Conservation (phyloP, 2,888 invertebrate species). For the Hypsopygia costalis region DNA sequence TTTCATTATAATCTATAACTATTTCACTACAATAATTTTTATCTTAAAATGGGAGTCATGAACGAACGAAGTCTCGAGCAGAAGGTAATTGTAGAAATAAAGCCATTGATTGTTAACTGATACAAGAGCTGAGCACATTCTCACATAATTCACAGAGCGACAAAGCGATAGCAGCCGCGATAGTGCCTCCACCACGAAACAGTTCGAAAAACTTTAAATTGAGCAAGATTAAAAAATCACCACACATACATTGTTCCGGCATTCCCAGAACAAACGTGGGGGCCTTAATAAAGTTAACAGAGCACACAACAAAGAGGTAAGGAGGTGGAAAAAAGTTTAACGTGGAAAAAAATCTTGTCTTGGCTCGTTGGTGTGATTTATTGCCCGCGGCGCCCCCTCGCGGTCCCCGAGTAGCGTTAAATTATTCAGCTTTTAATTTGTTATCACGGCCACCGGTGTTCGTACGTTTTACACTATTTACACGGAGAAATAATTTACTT, state of each 20-base stretch:
- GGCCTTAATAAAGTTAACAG: conserved; percentile 62
- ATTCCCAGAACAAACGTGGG: conserved; percentile 42
- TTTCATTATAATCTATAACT: no score
- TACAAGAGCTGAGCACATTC: conserved; percentile 40
- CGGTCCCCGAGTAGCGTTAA: conserved; percentile 49
- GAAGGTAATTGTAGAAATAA: conserved; percentile 24
- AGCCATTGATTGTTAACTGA: conserved; percentile 21
- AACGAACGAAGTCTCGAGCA: neutral
- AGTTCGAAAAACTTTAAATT: conserved; percentile 58
- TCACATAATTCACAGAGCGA: conserved; percentile 60
- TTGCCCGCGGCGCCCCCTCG: conserved; percentile 51
- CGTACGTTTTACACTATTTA: conserved; percentile 70
- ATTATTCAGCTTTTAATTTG: conserved; percentile 79
- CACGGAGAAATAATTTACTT: conserved; percentile 67
- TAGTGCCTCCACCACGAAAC: conserved; percentile 41
- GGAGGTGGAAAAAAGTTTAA: conserved; percentile 71
- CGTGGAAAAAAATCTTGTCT: conserved; percentile 58
- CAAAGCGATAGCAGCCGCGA: conserved; percentile 44
- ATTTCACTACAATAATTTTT: no score
- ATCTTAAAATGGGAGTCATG: no score
- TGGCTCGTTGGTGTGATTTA: conserved; percentile 68
- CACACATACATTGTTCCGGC: conserved; percentile 54
- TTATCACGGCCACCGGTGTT: conserved; percentile 68
- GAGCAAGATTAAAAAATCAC: conserved; percentile 53
- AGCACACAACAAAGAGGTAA: conserved; percentile 51